Evolutionary conservation across 2,113 vertebrate genomes (phyloP).

Genomic region (Hydropotes inermis): DNA sequence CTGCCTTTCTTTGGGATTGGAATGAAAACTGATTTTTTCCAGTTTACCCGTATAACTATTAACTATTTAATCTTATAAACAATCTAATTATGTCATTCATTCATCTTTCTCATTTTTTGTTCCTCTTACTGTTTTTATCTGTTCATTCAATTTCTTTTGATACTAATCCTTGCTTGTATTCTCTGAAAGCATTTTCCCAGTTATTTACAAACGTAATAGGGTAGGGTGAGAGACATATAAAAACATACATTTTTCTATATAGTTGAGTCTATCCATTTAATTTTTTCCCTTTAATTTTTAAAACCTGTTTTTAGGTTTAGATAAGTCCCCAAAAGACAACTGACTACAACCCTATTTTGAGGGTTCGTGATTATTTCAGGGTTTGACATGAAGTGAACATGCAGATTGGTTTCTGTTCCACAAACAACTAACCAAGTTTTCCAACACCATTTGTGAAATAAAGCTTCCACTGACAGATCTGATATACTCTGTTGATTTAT

Average conservation of each 20-base stretch:
- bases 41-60: background rate
- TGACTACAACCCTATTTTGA: background rate
- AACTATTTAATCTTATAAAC: background rate
- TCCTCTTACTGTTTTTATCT: background rate
- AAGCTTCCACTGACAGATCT: background rate
- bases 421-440: background rate
- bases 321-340: background rate
- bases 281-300: background rate
- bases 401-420: background rate
- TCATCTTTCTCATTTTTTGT: background rate
- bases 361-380: background rate
- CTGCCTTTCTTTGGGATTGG: background rate
- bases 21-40: background rate
- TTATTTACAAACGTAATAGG: background rate
- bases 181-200: background rate
- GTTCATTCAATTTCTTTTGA: background rate
- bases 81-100: background rate
- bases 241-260: background rate
- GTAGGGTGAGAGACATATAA: background rate
- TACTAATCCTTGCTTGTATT: background rate
- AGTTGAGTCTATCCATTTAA: background rate
- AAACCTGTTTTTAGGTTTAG: background rate
- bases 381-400: background rate
- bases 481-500: too few relatives aligned
- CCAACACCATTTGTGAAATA: background rate